These are phyloP conservation scores for Stichopus chloronotus DNA, from an alignment of 35 echinoderm and acorn worm genomes.

Conservation along the genomic window DNA sequence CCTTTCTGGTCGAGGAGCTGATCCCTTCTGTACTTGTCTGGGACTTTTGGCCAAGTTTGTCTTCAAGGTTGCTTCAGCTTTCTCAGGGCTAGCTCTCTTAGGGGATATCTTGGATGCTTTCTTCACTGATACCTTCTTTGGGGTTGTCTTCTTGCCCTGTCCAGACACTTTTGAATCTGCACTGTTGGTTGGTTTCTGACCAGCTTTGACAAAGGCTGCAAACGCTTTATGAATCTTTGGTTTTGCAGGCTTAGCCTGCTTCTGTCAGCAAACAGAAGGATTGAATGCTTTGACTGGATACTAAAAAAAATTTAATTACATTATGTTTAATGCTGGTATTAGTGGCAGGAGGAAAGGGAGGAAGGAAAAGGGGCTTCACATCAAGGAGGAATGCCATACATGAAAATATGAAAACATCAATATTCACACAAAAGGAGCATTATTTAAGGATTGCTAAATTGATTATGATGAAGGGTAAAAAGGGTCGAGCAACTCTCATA, in stretches of 20 bases:
- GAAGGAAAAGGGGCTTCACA: no score
- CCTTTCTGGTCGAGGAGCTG: constrained; percentile 2
- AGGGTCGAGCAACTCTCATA: no score
- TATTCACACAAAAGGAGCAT: no score
- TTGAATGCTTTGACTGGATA: no score
- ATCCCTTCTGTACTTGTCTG: constrained; percentile 44
- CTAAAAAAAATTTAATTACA: no score
- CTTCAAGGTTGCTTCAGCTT: not conserved
- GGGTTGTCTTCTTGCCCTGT: not conserved
- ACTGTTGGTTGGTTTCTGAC: not conserved
- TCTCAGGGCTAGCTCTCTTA: not conserved
- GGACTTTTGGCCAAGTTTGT: not conserved
- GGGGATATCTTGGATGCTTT: not conserved
- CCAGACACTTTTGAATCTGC: not conserved
- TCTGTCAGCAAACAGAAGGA: not conserved
- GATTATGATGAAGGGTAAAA: no score
- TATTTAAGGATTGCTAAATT: no score
- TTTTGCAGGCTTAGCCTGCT: constrained; percentile 11
- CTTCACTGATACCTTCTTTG: constrained; percentile 40
- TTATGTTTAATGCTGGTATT: no score
- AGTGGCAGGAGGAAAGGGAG: no score
- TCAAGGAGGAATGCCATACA: no score
- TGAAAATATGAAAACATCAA: no score
- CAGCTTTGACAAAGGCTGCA: constrained; percentile 77
- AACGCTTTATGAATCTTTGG: constrained; percentile 79